Evolutionary conservation across 2,797 vertebrate species (phyloP).

Genomic region (Smutsia temminckii): DNA sequence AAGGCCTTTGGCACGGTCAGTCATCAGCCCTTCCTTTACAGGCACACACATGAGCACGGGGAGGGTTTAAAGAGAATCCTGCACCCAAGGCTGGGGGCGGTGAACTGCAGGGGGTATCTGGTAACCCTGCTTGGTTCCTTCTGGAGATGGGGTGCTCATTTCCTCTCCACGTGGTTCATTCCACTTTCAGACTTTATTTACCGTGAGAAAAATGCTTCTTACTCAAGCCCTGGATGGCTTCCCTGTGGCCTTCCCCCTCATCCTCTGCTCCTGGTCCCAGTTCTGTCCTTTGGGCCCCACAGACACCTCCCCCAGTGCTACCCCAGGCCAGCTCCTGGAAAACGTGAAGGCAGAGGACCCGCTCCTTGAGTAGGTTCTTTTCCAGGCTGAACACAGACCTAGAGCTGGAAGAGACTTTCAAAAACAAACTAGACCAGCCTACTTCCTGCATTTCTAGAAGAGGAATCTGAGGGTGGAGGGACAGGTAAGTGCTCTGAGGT

Average conservation of each 20-base stretch:
- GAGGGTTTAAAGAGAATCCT: neutral
- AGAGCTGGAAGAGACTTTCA: neutral
- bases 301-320: neutral
- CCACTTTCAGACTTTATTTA: neutral
- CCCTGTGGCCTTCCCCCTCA: too few species aligned
- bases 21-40: neutral
- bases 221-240: neutral
- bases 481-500: neutral
- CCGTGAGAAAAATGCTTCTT: neutral
- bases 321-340: neutral
- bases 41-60: neutral
- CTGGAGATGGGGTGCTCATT: neutral
- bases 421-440: neutral
- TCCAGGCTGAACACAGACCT: neutral
- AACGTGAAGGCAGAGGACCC: neutral
- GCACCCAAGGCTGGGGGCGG: neutral
- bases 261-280: neutral
- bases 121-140: neutral
- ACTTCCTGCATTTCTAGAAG: neutral
- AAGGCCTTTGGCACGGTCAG: neutral
- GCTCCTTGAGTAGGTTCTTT: neutral
- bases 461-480: neutral
- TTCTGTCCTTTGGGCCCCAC: neutral
- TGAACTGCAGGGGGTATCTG: neutral
- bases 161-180: neutral